Percentiles rank a stretch among this genome's conserved stretches.
Conservation (phyloP, 1,140 invertebrate species). For the Formica exsecta region DNA sequence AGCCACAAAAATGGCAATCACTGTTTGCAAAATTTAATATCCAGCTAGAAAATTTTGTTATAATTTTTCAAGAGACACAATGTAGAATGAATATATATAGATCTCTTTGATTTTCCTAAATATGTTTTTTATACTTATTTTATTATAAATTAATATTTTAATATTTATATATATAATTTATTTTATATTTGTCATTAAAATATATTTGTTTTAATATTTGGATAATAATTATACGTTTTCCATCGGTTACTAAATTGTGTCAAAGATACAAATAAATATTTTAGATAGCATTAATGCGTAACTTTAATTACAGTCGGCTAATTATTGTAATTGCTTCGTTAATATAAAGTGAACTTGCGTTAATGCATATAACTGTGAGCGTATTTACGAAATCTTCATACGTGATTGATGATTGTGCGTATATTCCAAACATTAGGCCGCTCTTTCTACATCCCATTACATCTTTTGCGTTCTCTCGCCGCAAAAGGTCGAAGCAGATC, state of each 20-base stretch:
- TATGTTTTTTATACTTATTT: background rate
- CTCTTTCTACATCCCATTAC: background rate
- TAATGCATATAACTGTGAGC: constrained; percentile 22
- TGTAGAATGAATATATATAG: background rate
- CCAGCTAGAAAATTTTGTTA: background rate
- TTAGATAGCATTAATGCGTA: background rate
- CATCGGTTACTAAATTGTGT: constrained; percentile 3
- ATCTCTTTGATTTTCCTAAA: background rate
- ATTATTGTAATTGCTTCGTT: constrained; percentile 34
- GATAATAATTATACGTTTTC: background rate
- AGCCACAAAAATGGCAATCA: background rate
- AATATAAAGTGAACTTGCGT: constrained; percentile 33
- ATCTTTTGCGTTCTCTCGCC: constrained; percentile 19
- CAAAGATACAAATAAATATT: constrained; percentile 5
- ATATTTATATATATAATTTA: background rate
- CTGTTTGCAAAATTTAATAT: background rate
- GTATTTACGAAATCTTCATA: constrained; percentile 34
- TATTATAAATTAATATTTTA: background rate
- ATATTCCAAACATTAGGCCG: constrained; percentile 24
- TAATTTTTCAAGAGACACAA: background rate
- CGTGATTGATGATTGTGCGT: constrained; percentile 45
- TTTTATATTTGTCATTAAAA: background rate
- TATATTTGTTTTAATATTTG: background rate
- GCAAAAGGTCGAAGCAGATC: constrained; percentile 38
- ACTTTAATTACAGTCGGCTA: constrained; percentile 34